Evolutionary conservation across 2,113 vertebrate genomes (phyloP).

Genomic region (Erpornis zantholeuca): DNA sequence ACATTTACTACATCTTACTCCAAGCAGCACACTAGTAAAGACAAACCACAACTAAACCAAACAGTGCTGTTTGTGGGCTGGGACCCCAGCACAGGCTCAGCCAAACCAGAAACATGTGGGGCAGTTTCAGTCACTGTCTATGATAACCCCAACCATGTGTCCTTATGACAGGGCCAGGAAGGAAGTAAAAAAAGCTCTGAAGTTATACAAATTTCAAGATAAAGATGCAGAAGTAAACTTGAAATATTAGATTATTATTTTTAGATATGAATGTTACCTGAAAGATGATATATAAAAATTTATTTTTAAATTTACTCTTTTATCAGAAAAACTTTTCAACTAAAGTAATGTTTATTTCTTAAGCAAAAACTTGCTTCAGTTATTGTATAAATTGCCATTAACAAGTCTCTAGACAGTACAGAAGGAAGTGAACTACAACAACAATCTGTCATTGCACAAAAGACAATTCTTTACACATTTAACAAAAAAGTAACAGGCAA

Average conservation of each 20-base stretch:
- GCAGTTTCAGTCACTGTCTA: background rate
- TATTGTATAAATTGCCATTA: background rate
- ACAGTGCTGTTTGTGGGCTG: background rate
- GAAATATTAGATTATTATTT: background rate
- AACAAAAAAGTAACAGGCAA: background rate
- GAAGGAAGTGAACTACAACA: background rate
- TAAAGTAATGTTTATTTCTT: background rate
- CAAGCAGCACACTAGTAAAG: background rate
- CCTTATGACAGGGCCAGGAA: background rate
- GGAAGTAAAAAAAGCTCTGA: background rate
- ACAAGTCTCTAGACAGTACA: background rate
- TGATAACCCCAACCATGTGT: too few species aligned
- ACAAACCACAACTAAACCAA: background rate
- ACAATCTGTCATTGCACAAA: background rate
- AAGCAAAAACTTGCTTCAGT: background rate
- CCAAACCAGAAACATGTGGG: background rate
- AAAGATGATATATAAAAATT: background rate
- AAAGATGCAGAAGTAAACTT: background rate
- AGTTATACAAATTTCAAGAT: background rate
- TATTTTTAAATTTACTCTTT: background rate
- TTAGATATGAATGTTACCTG: background rate
- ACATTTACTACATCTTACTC: background rate
- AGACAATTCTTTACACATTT: background rate
- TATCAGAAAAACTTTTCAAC: background rate
- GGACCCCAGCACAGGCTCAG: background rate